Base-by-base conservation (phyloP, 2,113 vertebrate species). In the Seriola quinqueradiata region DNA sequence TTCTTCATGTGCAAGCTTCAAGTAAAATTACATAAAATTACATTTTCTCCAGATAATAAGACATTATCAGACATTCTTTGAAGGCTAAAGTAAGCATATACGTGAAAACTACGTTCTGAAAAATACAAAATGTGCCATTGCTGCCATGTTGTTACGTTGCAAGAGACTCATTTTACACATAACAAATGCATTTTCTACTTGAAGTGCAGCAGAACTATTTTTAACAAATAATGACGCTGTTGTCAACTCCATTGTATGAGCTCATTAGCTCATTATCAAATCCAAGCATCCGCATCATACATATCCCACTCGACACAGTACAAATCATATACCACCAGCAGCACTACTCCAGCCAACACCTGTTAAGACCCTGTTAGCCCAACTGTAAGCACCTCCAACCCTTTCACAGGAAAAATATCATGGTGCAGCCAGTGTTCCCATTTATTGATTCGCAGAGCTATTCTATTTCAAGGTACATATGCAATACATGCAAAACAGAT, bases 221-320 rank as follows among this genome's bases (percentile, higher is more conserved):
- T 67, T 23, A 72, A 74, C 21, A 7, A 28, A 69, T 14, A 40
- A 36, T n/a, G 25, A 32, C 38, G 61, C 34, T 54, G 23, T 38
- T 71, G 17, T 60, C 34, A 82, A n/a, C 14, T 67, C 8, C 19
- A 25, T 68, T n/a, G 66, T 60, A 66, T 65, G 52, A 82, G 36
- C 40, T 42, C 23, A 70, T 81, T 70, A 61, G 32, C 58, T 71
- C 25, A 72, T 65, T 81, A 75, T 71, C 46, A 54, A 76, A 79
- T 61, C 17, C 4, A 70, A 79, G 58, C 34, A 54, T 46, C 44
- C 25, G 61, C 42, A 79, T 78, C 46, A 71, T 44, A 23, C 75
- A 48, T 32, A n/a, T 21, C 0, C 8, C 32, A 59, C 61, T 77
- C 38, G 28, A 4, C 55, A 25, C 4, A 50, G 32, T 75, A n/a